Evolutionary conservation across 2,113 vertebrate species (phyloP).

Genomic region (Paedocypris sp.): DNA sequence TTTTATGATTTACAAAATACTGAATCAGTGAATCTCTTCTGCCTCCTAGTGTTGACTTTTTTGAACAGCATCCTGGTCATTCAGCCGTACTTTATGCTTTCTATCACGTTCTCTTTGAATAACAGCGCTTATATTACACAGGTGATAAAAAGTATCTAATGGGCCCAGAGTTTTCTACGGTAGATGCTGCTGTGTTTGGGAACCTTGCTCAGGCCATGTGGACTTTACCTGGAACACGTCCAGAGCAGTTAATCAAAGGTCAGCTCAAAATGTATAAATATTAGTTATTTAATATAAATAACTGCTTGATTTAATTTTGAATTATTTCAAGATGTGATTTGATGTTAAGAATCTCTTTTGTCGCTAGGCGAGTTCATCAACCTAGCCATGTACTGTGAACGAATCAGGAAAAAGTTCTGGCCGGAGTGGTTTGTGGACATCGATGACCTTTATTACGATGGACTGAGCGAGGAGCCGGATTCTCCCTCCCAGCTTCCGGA

Average conservation of each 20-base stretch:
- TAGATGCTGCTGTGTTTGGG: constrained; percentile 89
- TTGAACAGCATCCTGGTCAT: not conserved
- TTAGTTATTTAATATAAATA: no score
- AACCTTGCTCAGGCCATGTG: constrained; percentile 96
- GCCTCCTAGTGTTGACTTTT: constrained; percentile 5
- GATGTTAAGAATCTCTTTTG: not conserved
- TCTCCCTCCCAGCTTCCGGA: constrained; percentile 67
- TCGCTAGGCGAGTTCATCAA: constrained; percentile 86
- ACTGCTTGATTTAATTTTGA: no score
- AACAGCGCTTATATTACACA: constrained; percentile 44
- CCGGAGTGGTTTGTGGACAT: constrained; percentile 92
- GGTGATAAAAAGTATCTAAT: constrained; percentile 96
- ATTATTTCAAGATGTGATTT: no score
- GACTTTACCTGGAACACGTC: constrained; percentile 88
- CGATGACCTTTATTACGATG: constrained; percentile 75
- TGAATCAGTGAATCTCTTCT: not conserved
- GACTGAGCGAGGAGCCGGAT: constrained; percentile 67
- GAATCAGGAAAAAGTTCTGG: constrained; percentile 93
- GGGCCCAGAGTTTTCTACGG: constrained; percentile 80
- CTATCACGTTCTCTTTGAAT: no score
- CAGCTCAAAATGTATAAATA: constrained; percentile 35
- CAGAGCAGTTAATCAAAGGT: constrained; percentile 92
- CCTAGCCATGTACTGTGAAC: constrained; percentile 95
- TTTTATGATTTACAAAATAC: constrained; percentile 11
- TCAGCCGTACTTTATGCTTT: no score